Percentiles rank a stretch among this genome's conserved stretches.
Conservation (phyloP, 2,113 vertebrate species). For the Gulo gulo region DNA sequence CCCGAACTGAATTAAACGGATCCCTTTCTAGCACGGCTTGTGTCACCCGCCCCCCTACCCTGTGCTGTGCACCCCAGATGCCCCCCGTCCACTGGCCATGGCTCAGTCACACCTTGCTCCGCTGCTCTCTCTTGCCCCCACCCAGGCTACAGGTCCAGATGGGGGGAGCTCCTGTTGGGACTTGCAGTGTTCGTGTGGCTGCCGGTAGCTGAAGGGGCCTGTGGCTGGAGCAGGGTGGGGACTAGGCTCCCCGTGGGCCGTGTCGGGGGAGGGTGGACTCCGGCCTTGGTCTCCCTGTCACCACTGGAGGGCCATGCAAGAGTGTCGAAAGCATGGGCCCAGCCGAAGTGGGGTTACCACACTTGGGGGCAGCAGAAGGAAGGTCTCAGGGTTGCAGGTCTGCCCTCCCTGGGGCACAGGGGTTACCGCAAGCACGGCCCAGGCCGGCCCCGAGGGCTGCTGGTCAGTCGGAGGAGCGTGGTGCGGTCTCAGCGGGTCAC, state of each 20-base stretch:
- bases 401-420: background rate
- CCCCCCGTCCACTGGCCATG: background rate
- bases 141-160: background rate
- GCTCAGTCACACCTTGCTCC: background rate
- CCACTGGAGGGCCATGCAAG: background rate
- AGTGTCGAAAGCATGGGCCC: fast-evolving
- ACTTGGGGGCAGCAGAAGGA: background rate
- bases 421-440: no score
- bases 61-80: background rate
- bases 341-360: background rate
- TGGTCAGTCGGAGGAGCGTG: background rate
- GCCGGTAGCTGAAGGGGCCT: background rate
- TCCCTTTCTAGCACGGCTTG: background rate
- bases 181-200: background rate
- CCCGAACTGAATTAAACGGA: background rate
- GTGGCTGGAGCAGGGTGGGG: background rate
- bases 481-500: background rate
- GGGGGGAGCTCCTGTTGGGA: background rate
- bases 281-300: background rate
- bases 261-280: background rate
- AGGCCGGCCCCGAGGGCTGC: background rate
- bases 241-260: no score
- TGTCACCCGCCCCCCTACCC: background rate
- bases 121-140: background rate
- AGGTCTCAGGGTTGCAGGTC: background rate